Evolutionary conservation across 2,888 invertebrate species (phyloP), one percentile per base, ranked within the genome.

Genomic region (Nymphalis urticae): DNA sequence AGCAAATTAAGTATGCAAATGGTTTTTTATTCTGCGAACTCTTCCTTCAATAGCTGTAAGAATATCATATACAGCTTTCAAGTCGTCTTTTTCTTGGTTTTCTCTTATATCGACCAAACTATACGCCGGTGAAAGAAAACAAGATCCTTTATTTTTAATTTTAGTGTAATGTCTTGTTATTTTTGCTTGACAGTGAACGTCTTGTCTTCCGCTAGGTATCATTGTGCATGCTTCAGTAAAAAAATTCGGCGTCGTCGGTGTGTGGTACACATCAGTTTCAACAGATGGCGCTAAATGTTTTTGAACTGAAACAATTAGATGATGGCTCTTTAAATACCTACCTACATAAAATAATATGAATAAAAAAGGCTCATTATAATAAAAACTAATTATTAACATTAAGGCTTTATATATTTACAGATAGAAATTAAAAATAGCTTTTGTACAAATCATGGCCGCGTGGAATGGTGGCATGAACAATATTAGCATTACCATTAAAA

Each of bases 41-140:
- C 91, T 82, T 16, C 91, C 90, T 73, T 92, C 91, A 59, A 92
- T 88, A 5, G 89, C 85, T 0, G 85, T 77, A 0, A 91, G 74
- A 75, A 87, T 83, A 66, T 75, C 81, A 73, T 91, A 90, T 5
- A 88, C 83, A 0, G 83, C 79, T 62, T 84, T 82, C 4, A 92
- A 77, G 68, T 89, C 80, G 6, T 83, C 78, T 61, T 81, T 84
- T 17, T 89, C 88, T 13, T 81, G 69, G 1, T 62, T 48, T 17
- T 76, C 67, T 59, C 86, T 81, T 36, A 91, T 84, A 68, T 88
- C 82, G 0, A 83, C 86, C 2, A 83, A 66, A 62, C 86, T 86
- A 0, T 76, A 56, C 0, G 82, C 73, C 1, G 83, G 84, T 0
- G 82, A 79, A 1, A 87, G 60, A 4, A 71, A 7, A 59, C 79